phyloP scores from a whole-genome alignment of 1,140 invertebrate genomes.

The Sitobion miscanthi region DNA sequence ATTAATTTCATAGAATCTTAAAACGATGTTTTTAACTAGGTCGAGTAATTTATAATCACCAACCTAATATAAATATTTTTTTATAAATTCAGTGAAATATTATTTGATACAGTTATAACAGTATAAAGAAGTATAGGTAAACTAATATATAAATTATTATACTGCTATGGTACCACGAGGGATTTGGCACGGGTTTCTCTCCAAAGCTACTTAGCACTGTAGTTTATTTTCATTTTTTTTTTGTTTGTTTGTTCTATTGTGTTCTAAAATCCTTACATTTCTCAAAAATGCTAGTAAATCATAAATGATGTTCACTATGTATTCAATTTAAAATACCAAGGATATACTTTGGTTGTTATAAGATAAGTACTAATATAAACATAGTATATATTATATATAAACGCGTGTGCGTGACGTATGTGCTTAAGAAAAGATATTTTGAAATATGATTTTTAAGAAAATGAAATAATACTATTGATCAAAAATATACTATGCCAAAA shows the following conservation, averaged over 20 bases:
- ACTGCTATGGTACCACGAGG: not conserved
- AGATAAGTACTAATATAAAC: conserved; percentile 3
- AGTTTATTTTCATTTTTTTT: conserved; percentile 10
- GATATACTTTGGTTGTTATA: not conserved
- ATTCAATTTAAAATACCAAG: not conserved
- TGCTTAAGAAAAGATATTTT: not conserved
- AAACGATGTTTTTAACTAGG: not conserved
- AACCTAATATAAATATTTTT: not conserved
- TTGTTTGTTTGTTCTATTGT: not conserved
- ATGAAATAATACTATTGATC: not conserved
- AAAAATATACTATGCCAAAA: not conserved
- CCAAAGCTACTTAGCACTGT: not conserved
- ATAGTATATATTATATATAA: not conserved
- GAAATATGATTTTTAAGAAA: too few relatives aligned
- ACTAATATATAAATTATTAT: conserved; percentile 5
- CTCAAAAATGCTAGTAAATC: not conserved
- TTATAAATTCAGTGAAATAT: not conserved
- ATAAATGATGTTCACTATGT: not conserved
- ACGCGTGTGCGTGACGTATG: not conserved
- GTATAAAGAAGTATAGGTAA: conserved; percentile 13
- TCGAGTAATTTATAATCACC: not conserved
- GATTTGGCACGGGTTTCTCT: not conserved
- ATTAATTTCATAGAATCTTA: too few relatives aligned
- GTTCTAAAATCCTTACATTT: not conserved
- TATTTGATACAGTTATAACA: not conserved